Evolutionary conservation across 2,888 invertebrate species (phyloP), one percentile per base, ranked within the genome.

Genomic region (Hydropsyche betteni): DNA sequence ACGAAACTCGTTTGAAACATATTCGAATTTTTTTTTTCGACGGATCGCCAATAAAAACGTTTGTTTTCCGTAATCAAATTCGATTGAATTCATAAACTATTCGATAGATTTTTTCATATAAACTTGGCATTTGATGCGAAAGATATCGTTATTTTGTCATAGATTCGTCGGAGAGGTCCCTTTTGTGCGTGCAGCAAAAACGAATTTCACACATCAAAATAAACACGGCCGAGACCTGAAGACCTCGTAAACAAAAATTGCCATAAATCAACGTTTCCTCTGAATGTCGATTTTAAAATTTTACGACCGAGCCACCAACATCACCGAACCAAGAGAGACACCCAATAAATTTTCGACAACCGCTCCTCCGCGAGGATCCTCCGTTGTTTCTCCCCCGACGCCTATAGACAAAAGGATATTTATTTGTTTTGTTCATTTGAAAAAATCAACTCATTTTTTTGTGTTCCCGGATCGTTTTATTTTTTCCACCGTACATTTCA

Each of bases 221-320:
- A 58, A 58, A 58, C 16, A 58, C 58, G 4, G 58, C 5, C 58
- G 16, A 24, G 58, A 58, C 58, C 58, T 24, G 16, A 58, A 24
- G 58, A 58, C 58, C 58, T 16, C 58, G 58, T 58, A 58, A 58
- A 58, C 58, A 58, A 58, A 58, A 58, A 58, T 58, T 58, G 58
- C 58, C 8, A 58, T 58, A 58, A 58, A 58, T 58, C 58, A 58
- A 58, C 58, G 58, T 58, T 58, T 58, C 24, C 58, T 58, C 24
- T 58, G 58, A 58, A 58, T 58, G 58, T 58, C 58, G 58, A 58
- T 58, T 58, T 58, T 58, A 58, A 58, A 58, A 58, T 58, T 58
- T 58, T 58, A 58, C 58, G 58, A 58, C 58, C 58, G 14, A 14
- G 16, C 58, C 58, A 58, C 58, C 44, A 44, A 44, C 58, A 58